Base-by-base conservation (phyloP, 2,888 invertebrate species). In the Tenthredo amoena region DNA sequence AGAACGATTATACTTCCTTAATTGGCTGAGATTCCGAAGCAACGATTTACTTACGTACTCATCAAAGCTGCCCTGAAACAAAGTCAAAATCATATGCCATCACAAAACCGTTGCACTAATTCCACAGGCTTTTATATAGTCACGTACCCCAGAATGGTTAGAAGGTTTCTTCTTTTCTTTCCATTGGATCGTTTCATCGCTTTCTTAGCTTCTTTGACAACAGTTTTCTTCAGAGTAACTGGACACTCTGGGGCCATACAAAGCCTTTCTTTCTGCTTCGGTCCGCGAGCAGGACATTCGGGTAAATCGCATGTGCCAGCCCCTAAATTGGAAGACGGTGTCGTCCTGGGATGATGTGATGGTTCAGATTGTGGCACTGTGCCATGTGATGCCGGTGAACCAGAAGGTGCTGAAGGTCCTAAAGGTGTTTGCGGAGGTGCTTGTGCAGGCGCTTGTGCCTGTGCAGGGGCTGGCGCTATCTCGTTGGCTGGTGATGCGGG, bases 231-330 rank as follows among this genome's bases (percentile, higher is more conserved):
- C n/a, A 85, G 12, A 34, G 72, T 71, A 43, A 72, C 83, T 34
- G 87, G 85, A 50, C 85, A 71, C 55, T 85, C 85, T 18, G 65
- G 31, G 5, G 77, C 81, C 26, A 40, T 68, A 50, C 85, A 86
- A 10, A 86, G 85, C n/a, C 83, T 83, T 34, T 86, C 87, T 34
- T 77, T 71, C 12, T 68, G 62, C 26, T 93, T 31, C 91, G 72
- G n/a, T 83, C 12, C 50, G 18, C 43, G 62, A 7, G 65, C 81
- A 71, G 85, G 85, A 68, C 85, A 85, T n/a, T 58, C 65, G 21
- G 37, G 68, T 9, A 43, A 1, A 40, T 82, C 79, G 47, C 85
- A 85, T 43, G 34, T 26, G n/a, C 40, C 82, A 62, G 34, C 34
- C 12, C 2, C 37, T 21, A 34, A 34, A 55, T 31, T 55, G 18